These are phyloP conservation scores for Eilema sororculum DNA, from an alignment of 2,888 invertebrate genomes.

Conservation along the genomic window DNA sequence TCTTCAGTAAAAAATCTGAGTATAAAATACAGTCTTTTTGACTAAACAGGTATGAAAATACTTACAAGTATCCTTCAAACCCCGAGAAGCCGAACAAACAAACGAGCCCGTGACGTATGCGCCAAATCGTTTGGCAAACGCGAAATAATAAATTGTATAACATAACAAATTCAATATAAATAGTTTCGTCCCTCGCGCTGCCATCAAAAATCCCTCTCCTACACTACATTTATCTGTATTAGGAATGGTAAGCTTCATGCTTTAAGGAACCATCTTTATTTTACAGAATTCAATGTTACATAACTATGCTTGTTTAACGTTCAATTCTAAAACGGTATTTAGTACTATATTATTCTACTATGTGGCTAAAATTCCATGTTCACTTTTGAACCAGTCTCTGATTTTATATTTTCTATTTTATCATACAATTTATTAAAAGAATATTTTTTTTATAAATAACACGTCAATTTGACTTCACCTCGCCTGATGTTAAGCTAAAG, in stretches of 20 bases:
- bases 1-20: no score
- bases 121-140: conserved; percentile 71
- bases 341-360: no score
- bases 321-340: no score
- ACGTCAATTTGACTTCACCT: no score
- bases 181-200: conserved; percentile 62
- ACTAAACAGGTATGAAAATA: background rate
- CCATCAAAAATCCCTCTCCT: conserved; percentile 69
- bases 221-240: conserved; percentile 76
- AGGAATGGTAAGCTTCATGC: conserved; percentile 52
- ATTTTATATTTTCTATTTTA: no score
- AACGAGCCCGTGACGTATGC: conserved; percentile 56
- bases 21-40: no score
- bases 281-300: background rate
- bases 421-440: no score
- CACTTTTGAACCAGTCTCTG: no score
- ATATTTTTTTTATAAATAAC: no score
- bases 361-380: no score
- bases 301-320: background rate
- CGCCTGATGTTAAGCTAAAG: no score
- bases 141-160: conserved; percentile 68
- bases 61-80: conserved; percentile 19
- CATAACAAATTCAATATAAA: conserved; percentile 75
- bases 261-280: conserved; percentile 25
- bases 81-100: conserved; percentile 36